Evolutionary conservation across 2,113 vertebrate genomes (phyloP), one percentile per base, ranked within the genome.

Genomic region (Meriones unguiculatus): DNA sequence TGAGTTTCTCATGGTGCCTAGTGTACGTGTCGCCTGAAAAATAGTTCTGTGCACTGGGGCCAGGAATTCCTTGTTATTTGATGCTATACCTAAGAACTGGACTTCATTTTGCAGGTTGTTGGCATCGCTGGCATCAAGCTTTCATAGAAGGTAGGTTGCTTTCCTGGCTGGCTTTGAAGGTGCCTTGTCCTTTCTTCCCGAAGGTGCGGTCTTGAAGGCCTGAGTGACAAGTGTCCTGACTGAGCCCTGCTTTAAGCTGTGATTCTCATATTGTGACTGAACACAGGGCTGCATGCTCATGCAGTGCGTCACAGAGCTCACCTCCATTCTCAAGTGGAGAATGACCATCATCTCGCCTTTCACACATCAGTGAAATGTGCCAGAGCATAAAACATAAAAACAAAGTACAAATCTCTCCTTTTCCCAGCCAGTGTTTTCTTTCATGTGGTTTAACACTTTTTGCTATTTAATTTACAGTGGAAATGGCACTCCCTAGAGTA

Each of bases 391-490:
- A 89, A 38, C 9, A 22, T 87, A 11, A 70, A 28, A 91, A 35
- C 92, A 67, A 87, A 59, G n/a, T 72, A 7, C 88, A 65, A 18
- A 52, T 24, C 12, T 18, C 13, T 22, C 25, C 12, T 14, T 14
- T 67, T 6, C 1, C 30, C 50, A 22, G 3, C 32, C 32, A 59
- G 5, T 76, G 76, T 77, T 62, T 87, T 46, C 32, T 91, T 95
- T 85, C 15, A 75, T 50, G 50, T 77, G 70, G 20, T 88, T 95
- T 93, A 84, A 69, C 0, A 69, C 12, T 38, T 96, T 93, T 87
- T 92, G 67, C 80, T 81, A 2, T 85, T 93, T 92, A 32, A 90
- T 92, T 93, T 89, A 75, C 24, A 84, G 72, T 85, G 38, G 85
- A 95, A 41, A 80, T 78, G 14, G 11, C 14, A 30, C 87, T 92